These are phyloP conservation scores for Steinernema khuongi DNA, from an alignment of 1,140 invertebrate species.

Conservation along the genomic window DNA sequence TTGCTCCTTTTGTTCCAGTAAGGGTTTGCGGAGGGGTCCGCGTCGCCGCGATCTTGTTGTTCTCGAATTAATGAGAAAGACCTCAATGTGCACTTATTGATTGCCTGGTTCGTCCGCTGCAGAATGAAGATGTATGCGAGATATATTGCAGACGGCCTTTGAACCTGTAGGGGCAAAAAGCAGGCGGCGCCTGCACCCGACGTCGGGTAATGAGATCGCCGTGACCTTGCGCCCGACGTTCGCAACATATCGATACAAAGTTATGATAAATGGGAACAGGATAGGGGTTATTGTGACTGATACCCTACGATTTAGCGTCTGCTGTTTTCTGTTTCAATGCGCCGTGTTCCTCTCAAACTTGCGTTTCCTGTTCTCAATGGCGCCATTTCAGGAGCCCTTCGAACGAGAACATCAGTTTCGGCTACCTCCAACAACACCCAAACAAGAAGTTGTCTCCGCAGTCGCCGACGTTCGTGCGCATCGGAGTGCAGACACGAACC, in stretches of 20 bases:
- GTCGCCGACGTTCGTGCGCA: slow-evolving; percentile 12
- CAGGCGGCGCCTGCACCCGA: neutral
- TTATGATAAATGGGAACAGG: neutral
- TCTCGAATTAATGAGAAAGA: slow-evolving; percentile 15
- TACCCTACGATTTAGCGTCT: neutral
- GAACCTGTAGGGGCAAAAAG: neutral
- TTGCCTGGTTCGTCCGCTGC: neutral
- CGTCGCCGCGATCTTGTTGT: neutral
- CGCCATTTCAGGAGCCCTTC: neutral
- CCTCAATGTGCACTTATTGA: slow-evolving; percentile 13
- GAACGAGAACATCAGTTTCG: neutral
- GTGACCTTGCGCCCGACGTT: neutral
- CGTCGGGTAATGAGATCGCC: neutral
- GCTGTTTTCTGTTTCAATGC: slow-evolving; percentile 1
- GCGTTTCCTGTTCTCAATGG: neutral
- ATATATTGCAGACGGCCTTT: neutral
- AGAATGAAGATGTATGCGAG: neutral
- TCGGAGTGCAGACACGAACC: neutral
- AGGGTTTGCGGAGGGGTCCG: neutral
- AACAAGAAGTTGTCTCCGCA: slow-evolving; percentile 5
- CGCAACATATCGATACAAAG: neutral
- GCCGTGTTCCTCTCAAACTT: neutral
- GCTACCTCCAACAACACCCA: neutral
- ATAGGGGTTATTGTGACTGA: neutral
- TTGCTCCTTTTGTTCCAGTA: neutral